Evolutionary conservation across 2,888 invertebrate genomes (phyloP).

Genomic region (Brenthis hecate): DNA sequence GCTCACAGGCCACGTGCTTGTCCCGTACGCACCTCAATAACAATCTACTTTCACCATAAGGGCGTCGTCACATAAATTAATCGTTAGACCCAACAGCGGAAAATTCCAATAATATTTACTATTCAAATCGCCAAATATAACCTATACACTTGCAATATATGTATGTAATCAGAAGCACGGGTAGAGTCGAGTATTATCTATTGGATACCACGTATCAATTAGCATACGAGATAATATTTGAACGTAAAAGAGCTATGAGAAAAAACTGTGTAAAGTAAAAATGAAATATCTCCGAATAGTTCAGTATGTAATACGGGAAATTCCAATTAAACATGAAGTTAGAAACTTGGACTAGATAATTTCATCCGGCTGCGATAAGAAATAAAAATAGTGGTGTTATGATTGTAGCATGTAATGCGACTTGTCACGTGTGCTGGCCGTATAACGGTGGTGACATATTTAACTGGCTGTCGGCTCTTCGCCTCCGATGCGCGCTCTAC

Average conservation of each 20-base stretch:
- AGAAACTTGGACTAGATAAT: constrained; percentile 26
- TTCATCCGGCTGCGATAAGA: constrained; percentile 28
- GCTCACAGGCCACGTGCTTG: constrained; percentile 52
- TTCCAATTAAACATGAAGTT: constrained; percentile 6
- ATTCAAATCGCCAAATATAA: constrained; percentile 19
- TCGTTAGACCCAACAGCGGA: constrained; percentile 41
- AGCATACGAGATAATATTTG: background rate
- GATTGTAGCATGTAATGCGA: constrained; percentile 33
- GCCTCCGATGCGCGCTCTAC: constrained; percentile 35
- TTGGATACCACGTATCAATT: constrained; percentile 7
- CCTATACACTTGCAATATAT: background rate
- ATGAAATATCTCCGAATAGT: background rate
- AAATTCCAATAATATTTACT: constrained; percentile 36
- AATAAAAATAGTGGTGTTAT: constrained; percentile 36
- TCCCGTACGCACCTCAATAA: constrained; percentile 62
- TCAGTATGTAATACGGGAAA: constrained; percentile 5
- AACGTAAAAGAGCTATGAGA: background rate
- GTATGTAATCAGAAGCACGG: background rate
- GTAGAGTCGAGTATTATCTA: background rate
- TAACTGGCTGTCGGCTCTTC: constrained; percentile 52
- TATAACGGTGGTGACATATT: constrained; percentile 70
- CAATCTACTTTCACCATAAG: constrained; percentile 75
- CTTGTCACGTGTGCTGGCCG: constrained; percentile 43
- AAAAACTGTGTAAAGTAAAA: background rate
- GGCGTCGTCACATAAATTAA: constrained; percentile 56